phyloP scores from a whole-genome alignment of 2,888 invertebrate species.

The Dryocosmus kuriphilus region DNA sequence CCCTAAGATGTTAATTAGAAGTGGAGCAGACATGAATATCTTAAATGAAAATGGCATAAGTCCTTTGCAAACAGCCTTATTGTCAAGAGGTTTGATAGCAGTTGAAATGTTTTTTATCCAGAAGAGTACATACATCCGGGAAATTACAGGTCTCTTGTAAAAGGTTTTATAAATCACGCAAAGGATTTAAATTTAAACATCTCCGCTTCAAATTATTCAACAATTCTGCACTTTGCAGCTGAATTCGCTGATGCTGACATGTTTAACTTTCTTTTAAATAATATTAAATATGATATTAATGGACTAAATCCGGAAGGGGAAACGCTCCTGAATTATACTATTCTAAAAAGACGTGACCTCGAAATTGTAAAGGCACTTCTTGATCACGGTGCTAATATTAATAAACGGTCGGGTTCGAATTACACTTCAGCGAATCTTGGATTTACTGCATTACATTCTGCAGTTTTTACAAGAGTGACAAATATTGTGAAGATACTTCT shows the following conservation, averaged over 20 bases:
- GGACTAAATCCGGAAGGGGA: not conserved
- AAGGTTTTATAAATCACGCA: slow-evolving; percentile 28
- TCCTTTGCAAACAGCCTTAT: slow-evolving; percentile 3
- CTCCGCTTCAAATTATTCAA: slow-evolving; percentile 28
- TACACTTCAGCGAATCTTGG: slow-evolving; percentile 8
- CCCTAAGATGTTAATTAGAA: not conserved
- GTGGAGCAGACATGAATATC: slow-evolving; percentile 13
- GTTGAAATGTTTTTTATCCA: slow-evolving; percentile 12
- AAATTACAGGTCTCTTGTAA: not conserved
- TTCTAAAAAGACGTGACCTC: not conserved
- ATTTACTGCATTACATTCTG: slow-evolving; percentile 32
- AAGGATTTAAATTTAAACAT: slow-evolving; percentile 22
- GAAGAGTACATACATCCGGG: not conserved
- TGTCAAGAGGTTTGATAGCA: not conserved
- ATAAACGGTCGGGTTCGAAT: slow-evolving; percentile 1
- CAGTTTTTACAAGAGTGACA: not conserved
- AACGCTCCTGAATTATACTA: not conserved
- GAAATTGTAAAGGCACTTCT: not conserved
- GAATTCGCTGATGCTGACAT: not conserved
- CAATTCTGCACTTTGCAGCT: slow-evolving; percentile 43
- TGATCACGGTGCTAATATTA: not conserved
- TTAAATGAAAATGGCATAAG: not conserved
- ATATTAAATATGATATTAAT: slow-evolving; percentile 3
- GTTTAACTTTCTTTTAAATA: not conserved
- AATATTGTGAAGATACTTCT: slow-evolving; percentile 41